Percentiles rank a stretch among this genome's conserved stretches.
Conservation (phyloP, 2,113 vertebrate species). For the Rhipidura dahli region DNA sequence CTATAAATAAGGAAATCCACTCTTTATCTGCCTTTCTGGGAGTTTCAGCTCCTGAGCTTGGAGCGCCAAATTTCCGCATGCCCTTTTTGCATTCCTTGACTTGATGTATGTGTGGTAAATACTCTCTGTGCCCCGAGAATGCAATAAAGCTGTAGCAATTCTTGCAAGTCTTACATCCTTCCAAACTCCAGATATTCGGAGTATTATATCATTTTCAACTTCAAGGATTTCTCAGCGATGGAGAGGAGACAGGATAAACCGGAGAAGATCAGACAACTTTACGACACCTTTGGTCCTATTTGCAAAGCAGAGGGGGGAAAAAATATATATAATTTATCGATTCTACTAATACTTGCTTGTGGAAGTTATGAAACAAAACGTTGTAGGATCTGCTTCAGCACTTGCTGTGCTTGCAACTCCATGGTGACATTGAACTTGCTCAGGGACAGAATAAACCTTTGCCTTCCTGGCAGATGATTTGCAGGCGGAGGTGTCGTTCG, state of each 20-base stretch:
- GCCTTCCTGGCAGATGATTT: conserved; percentile 41
- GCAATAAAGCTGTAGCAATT: conserved; percentile 74
- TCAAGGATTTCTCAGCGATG: conserved; percentile 11
- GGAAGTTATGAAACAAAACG: neutral
- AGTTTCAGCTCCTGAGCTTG: conserved; percentile 65
- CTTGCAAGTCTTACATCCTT: conserved; percentile 68
- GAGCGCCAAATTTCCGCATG: conserved; percentile 57
- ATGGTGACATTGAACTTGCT: conserved; percentile 54
- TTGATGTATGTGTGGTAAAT: conserved; percentile 72
- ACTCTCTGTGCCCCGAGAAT: conserved; percentile 69
- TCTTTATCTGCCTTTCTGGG: conserved; percentile 68
- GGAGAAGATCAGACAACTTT: neutral
- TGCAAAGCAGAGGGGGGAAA: conserved; percentile 12
- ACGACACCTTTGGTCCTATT: conserved; percentile 22
- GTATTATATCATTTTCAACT: conserved; percentile 62
- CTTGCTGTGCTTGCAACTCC: conserved; percentile 58
- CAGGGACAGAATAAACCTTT: conserved; percentile 58
- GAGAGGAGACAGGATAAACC: conserved; percentile 16
- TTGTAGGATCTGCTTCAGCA: neutral
- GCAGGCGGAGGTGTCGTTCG: neutral
- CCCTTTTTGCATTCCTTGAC: conserved; percentile 68
- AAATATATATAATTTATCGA: neutral
- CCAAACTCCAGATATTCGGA: conserved; percentile 66
- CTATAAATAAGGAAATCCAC: conserved; percentile 72
- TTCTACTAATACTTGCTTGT: neutral